Percentiles rank a stretch among this genome's conserved stretches.
Conservation (phyloP, 23 tunicate genomes). For the Trididemnum nubilum region DNA sequence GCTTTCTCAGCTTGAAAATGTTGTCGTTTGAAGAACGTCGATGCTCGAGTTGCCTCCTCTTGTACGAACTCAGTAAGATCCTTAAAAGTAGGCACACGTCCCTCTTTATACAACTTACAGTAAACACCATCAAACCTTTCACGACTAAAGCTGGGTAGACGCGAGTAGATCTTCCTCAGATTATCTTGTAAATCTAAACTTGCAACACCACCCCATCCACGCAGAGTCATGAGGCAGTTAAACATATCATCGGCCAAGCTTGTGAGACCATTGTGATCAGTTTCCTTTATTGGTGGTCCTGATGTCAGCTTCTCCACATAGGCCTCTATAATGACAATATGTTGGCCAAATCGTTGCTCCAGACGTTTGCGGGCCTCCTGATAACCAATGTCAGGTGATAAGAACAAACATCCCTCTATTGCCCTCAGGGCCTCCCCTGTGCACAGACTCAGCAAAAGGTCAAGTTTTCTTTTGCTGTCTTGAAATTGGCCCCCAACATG, state of each 20-base stretch:
- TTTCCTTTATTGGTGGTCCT: not conserved
- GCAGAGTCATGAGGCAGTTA: constrained; percentile 9
- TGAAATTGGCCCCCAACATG: not conserved
- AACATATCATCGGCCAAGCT: not conserved
- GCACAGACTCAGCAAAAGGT: not conserved
- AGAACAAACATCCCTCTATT: not conserved
- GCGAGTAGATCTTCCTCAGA: not conserved
- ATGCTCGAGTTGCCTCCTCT: not conserved
- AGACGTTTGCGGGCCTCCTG: constrained; percentile 8
- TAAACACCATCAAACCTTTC: not conserved
- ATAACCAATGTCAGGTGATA: not conserved
- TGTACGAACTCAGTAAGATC: constrained; percentile 1
- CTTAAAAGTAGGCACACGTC: not conserved
- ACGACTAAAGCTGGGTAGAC: not conserved
- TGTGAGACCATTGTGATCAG: not conserved
- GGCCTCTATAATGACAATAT: not conserved
- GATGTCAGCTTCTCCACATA: not conserved
- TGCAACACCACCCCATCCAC: not conserved
- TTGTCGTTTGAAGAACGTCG: not conserved
- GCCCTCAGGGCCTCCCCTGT: constrained; percentile 5
- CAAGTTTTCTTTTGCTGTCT: not conserved
- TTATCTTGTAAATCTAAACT: constrained; percentile 7
- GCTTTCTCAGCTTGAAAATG: not conserved
- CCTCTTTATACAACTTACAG: not conserved
- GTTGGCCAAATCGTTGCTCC: not conserved